Base-by-base conservation (phyloP, 2,888 invertebrate genomes). In the Odontocerum albicorne region DNA sequence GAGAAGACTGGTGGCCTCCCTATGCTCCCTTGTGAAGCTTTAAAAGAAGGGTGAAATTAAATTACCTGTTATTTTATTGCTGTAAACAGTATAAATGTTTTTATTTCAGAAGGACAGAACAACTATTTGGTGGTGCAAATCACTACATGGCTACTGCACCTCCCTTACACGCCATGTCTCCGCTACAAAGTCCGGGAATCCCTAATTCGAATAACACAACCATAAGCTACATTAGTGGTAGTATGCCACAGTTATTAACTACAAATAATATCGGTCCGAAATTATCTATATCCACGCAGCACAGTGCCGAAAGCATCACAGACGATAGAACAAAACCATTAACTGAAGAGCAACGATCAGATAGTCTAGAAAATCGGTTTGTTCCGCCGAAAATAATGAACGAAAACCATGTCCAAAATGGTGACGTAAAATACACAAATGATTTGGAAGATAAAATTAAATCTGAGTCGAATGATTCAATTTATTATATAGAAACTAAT, bases 31-130 rank as follows among this genome's bases (percentile, higher is more conserved):
- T n/a, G n/a, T n/a, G n/a, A n/a, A n/a, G n/a, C n/a, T n/a, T n/a
- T n/a, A n/a, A n/a, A n/a, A n/a, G n/a, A n/a, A n/a, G n/a, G n/a
- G n/a, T n/a, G n/a, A n/a, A n/a, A n/a, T n/a, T n/a, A n/a, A n/a
- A n/a, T n/a, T n/a, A n/a, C n/a, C n/a, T n/a, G n/a, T n/a, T n/a
- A n/a, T n/a, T n/a, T n/a, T n/a, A n/a, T n/a, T n/a, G n/a, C n/a
- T n/a, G n/a, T n/a, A n/a, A n/a, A n/a, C n/a, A n/a, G n/a, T n/a
- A n/a, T n/a, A n/a, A n/a, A n/a, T n/a, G n/a, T n/a, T 33, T 35
- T 21, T 55, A 3, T 54, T 70, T 21, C 68, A 77, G 83, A 64
- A 72, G 84, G 17, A 84, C 84, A 10, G 85, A 84, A 67, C 84
- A 85, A 61, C 66, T 85, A 36, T 81, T 84, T 49, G 79, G 79